These are phyloP conservation scores for Ceriagrion tenellum DNA, from an alignment of 2,888 invertebrate species.

Conservation along the genomic window DNA sequence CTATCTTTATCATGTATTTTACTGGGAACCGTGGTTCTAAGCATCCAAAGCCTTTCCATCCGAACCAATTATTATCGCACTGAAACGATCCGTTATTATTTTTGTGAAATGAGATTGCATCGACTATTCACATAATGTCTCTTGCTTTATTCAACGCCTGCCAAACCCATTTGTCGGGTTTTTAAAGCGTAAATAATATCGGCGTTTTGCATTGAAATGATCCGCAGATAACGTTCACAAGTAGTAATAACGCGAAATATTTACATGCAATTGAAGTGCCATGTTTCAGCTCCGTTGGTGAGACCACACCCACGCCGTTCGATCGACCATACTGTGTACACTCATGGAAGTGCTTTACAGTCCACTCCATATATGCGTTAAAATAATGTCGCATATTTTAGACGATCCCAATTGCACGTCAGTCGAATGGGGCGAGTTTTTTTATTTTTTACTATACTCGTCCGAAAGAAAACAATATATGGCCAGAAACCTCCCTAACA, in stretches of 20 bases:
- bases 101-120: no score
- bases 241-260: not conserved
- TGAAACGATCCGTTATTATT: no score
- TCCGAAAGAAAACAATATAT: not conserved
- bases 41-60: no score
- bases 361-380: not conserved
- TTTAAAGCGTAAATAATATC: not conserved
- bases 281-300: not conserved
- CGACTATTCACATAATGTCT: no score
- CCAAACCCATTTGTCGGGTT: no score
- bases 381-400: not conserved
- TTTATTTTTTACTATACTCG: not conserved
- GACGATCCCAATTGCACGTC: conserved; percentile 1
- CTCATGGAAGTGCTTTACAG: not conserved
- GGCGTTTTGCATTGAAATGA: not conserved
- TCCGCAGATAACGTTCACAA: not conserved
- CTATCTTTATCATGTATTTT: no score
- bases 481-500: not conserved
- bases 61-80: no score
- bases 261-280: not conserved
- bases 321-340: not conserved
- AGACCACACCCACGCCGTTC: not conserved
- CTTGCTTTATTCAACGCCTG: no score
- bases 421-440: not conserved
- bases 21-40: no score